These are phyloP conservation scores for Epinephelus fuscoguttatus DNA, from an alignment of 2,113 vertebrate genomes.

Conservation along the genomic window DNA sequence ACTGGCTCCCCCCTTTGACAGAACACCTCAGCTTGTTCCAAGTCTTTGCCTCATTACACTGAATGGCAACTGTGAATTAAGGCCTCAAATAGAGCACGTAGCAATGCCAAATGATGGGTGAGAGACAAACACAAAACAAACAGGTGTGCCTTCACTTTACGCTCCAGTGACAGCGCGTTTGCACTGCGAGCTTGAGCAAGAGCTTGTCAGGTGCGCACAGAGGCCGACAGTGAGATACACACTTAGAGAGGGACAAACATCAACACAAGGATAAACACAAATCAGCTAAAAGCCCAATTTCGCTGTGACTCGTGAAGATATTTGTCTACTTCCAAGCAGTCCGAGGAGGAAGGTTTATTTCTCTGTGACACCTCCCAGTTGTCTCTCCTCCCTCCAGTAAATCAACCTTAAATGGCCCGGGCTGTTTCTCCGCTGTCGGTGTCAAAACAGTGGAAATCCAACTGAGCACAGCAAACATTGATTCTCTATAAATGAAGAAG, in stretches of 20 bases:
- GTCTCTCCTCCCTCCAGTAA: constrained; percentile 43
- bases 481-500: constrained; percentile 57
- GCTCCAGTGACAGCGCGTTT: constrained; percentile 41
- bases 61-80: constrained; percentile 52
- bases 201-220: constrained; percentile 31
- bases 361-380: constrained; percentile 28
- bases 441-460: constrained; percentile 43
- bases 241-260: constrained; percentile 41
- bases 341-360: constrained; percentile 49
- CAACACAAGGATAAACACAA: constrained; percentile 53
- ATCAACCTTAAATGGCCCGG: constrained; percentile 43
- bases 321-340: constrained; percentile 42
- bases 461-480: constrained; percentile 39
- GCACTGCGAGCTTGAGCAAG: constrained; percentile 31
- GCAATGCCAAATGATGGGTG: constrained; percentile 65
- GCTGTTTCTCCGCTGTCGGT: not conserved
- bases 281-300: constrained; percentile 60
- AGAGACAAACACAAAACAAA: constrained; percentile 72
- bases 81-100: constrained; percentile 51
- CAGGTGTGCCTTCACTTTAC: constrained; percentile 67
- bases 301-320: constrained; percentile 28
- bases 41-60: constrained; percentile 53
- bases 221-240: constrained; percentile 34
- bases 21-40: constrained; percentile 37
- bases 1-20: constrained; percentile 33